A percentile compares a stretch with the other conserved stretches of the same genome.
phyloP scores from a whole-genome alignment of 2,888 invertebrate genomes.

The Heliconius ismenius region DNA sequence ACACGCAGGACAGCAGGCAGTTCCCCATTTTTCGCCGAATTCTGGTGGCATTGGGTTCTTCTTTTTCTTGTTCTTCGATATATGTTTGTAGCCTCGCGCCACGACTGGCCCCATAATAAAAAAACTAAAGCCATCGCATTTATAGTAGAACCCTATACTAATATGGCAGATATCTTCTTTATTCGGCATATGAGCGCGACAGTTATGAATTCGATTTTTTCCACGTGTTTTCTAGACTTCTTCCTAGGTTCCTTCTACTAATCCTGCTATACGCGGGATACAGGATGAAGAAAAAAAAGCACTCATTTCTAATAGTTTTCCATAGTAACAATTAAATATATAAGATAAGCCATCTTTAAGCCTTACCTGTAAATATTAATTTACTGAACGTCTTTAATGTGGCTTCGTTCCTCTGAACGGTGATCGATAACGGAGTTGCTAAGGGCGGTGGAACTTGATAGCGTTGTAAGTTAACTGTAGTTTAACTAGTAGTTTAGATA shows the following conservation, averaged over 20 bases:
- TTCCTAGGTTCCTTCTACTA: not conserved
- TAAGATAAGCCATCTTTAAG: conserved; percentile 20
- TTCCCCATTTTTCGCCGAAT: no score
- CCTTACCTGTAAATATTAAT: conserved; percentile 30
- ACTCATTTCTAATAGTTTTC: not conserved
- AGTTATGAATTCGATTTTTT: not conserved
- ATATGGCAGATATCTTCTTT: no score
- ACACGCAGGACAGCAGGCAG: not conserved
- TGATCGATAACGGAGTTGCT: conserved; percentile 34
- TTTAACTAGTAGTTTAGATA: not conserved
- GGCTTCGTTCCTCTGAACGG: conserved; percentile 39
- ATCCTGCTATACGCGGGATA: not conserved
- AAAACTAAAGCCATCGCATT: no score
- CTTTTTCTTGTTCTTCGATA: no score
- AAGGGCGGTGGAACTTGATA: not conserved
- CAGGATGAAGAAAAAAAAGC: not conserved
- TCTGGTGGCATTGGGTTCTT: no score
- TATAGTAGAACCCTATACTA: no score
- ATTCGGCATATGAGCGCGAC: not conserved
- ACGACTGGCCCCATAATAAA: no score
- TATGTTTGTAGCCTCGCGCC: no score
- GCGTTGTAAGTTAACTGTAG: conserved; percentile 1
- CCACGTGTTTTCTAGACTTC: not conserved
- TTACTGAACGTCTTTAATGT: conserved; percentile 22
- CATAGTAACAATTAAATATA: not conserved